Evolutionary conservation across 2,113 vertebrate genomes (phyloP), one percentile per base, ranked within the genome.

Genomic region (Isurus oxyrinchus): DNA sequence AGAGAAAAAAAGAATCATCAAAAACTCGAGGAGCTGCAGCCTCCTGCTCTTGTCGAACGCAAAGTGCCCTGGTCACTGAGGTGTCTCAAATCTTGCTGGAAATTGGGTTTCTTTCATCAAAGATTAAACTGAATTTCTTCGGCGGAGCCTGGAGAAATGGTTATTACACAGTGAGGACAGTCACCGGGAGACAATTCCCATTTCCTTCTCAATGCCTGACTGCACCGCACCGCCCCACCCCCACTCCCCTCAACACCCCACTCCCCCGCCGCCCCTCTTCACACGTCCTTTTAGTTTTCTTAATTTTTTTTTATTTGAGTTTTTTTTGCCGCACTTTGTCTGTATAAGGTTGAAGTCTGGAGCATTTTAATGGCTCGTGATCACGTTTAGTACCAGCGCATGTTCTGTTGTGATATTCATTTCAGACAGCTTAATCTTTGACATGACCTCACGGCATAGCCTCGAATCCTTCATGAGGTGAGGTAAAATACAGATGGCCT

Each of bases 391-490:
- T 91, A 27, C 19, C 2, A 91, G 27, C 57, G 3, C 94, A 49
- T 69, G 27, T 35, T 95, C 53, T 95, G n/a, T 72, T n/a, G 59
- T 23, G 59, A 94, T 94, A 94, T 95, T 72, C 94, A 95, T 96
- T 97, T 96, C 88, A 95, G 96, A 96, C 1, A 93, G 55, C 59
- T 96, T 94, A 96, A 97, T 96, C 96, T 79, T 97, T 96, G 96
- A 96, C 94, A 97, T 96, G 96, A 97, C 1, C 0, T 93, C 96
- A 55, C 31, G 96, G 55, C 87, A 94, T 49, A 96, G 94, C 44
- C 44, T 72, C 67, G 7, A 69, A 76, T 95, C 94, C 27, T 72
- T 72, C 94, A 72, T 55, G 35, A 72, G 94, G 67, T 27, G 67
- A 69, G 66, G 49, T 44, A 95, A 57, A 55, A 72, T 95, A 95